Conservation (phyloP, 2,797 vertebrate species). For the Phaenicophaeus curvirostris region DNA sequence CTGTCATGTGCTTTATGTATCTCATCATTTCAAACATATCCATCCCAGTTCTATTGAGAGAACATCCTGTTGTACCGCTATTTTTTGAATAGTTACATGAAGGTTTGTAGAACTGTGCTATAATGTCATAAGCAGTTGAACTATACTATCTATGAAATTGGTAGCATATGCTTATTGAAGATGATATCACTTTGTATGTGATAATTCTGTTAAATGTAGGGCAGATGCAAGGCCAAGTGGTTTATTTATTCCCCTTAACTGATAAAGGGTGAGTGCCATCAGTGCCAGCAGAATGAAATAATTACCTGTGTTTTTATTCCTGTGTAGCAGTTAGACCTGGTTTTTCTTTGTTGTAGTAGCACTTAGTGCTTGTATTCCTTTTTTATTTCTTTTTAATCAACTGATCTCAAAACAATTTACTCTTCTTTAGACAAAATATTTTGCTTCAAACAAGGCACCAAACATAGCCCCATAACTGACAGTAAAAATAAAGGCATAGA, state of each 20-base stretch:
- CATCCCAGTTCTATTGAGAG: not conserved
- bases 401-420: not conserved
- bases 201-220: not conserved
- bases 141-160: fast-evolving
- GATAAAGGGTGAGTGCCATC: not conserved
- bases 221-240: not conserved
- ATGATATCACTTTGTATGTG: not conserved
- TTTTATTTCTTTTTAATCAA: not conserved
- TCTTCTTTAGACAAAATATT: not conserved
- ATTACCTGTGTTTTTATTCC: not conserved
- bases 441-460: not conserved
- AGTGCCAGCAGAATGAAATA: not conserved
- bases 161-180: not conserved
- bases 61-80: not conserved
- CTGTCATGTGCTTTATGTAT: not conserved
- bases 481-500: not conserved
- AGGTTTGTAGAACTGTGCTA: not conserved
- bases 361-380: not conserved
- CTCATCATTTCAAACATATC: not conserved
- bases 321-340: not conserved
- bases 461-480: not conserved
- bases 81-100: too few species aligned
- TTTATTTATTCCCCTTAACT: not conserved
- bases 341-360: not conserved
- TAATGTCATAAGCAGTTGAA: not conserved